Evolutionary conservation across 2,113 vertebrate species (phyloP).

Genomic region (Peromyscus polionotus): DNA sequence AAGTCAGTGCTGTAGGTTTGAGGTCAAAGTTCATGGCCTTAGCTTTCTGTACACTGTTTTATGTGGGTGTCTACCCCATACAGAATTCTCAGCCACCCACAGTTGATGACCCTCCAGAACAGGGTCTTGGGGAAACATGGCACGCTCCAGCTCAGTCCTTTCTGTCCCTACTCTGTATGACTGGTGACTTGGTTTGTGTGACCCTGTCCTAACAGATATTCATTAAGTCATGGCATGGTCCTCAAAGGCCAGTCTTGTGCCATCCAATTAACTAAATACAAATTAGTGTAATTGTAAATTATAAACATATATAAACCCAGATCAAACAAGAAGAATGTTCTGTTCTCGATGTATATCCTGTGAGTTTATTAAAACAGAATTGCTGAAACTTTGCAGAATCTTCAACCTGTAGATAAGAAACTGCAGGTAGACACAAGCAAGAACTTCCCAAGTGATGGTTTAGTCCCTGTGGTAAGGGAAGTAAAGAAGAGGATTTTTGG

Average conservation of each 20-base stretch:
- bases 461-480: background rate
- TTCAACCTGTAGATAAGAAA: background rate
- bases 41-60: background rate
- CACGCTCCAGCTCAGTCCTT: background rate
- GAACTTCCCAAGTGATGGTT: background rate
- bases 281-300: conserved; percentile 57
- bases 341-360: background rate
- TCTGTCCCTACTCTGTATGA: background rate
- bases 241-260: background rate
- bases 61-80: background rate
- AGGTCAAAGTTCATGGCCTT: background rate
- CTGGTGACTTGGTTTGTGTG: background rate
- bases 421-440: background rate
- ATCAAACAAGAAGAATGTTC: conserved; percentile 3
- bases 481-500: background rate
- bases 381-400: conserved; percentile 17
- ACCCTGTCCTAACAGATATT: background rate
- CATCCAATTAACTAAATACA: conserved; percentile 40
- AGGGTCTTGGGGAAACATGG: background rate
- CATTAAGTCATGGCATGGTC: background rate
- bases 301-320: background rate
- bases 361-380: conserved; percentile 36
- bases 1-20: background rate
- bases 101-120: background rate
- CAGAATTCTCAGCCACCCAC: background rate